Conservation (phyloP, 1,140 invertebrate species). For the Bradynema listronoti region DNA sequence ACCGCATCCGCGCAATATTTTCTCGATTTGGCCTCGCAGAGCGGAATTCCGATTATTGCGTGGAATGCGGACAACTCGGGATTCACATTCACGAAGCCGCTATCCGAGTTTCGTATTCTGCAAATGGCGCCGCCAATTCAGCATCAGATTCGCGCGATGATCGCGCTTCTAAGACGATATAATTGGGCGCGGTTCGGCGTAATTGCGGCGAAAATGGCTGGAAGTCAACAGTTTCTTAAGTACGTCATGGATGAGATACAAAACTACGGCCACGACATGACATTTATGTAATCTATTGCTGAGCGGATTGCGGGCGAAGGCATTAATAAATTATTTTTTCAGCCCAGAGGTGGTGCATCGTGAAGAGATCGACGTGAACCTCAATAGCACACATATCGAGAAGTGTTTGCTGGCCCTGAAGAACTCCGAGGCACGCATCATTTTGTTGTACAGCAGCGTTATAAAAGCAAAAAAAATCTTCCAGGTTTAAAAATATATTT, state of each 20-base stretch:
- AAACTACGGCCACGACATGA: conserved; percentile 28
- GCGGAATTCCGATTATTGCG: conserved; percentile 54
- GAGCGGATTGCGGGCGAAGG: neutral
- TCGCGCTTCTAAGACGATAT: conserved; percentile 48
- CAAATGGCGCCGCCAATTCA: conserved; percentile 57
- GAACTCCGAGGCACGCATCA: conserved; percentile 81
- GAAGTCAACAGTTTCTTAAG: conserved; percentile 39
- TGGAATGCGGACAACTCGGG: conserved; percentile 56
- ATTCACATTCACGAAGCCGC: conserved; percentile 33
- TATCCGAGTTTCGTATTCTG: conserved; percentile 40
- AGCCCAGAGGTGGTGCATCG: conserved; percentile 50
- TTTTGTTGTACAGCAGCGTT: conserved; percentile 81
- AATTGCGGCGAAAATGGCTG: conserved; percentile 51
- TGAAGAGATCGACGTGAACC: conserved; percentile 35
- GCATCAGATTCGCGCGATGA: conserved; percentile 52
- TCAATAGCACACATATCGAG: conserved; percentile 32
- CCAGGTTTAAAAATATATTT: conserved; percentile 59
- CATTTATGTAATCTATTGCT: conserved; percentile 31
- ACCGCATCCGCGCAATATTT: conserved; percentile 51
- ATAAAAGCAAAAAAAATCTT: conserved; percentile 79
- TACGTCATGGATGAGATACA: conserved; percentile 38
- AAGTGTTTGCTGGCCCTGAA: conserved; percentile 65
- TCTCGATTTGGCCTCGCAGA: conserved; percentile 46
- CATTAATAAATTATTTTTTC: conserved; percentile 5
- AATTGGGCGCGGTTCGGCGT: conserved; percentile 53